phyloP scores from a whole-genome alignment of 2,888 invertebrate species.

The Hyppa rectilinea region DNA sequence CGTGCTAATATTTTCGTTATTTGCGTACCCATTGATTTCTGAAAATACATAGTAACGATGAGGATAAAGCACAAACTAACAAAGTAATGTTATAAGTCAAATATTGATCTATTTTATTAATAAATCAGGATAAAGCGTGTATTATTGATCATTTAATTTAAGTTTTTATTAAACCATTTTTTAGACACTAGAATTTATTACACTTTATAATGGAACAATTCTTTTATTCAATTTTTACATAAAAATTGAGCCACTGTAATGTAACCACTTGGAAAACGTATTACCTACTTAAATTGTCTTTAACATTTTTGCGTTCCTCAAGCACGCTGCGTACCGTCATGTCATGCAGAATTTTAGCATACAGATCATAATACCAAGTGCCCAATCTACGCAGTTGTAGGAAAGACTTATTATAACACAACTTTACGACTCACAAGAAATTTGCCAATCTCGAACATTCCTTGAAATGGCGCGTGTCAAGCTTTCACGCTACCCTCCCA shows the following conservation, averaged over 20 bases:
- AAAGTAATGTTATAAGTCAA: neutral
- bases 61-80: conserved; percentile 5
- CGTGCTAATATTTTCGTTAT: neutral
- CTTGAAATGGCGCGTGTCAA: conserved; percentile 6
- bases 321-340: neutral
- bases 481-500: conserved; percentile 16
- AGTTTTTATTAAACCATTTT: no score
- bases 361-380: neutral
- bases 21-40: neutral
- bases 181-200: neutral
- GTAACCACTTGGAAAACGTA: neutral
- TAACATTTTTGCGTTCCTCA: neutral
- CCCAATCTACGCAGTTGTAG: neutral
- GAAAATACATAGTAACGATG: no score
- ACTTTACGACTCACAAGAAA: conserved; percentile 37
- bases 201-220: neutral
- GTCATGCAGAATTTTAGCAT: conserved; percentile 4
- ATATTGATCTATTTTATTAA: neutral
- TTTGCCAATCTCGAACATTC: conserved; percentile 3
- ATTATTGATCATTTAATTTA: no score
- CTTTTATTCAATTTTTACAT: no score
- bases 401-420: conserved; percentile 23
- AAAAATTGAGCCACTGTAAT: no score
- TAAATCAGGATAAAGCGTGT: neutral
- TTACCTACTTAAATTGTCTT: neutral